Conservation (phyloP, 2,888 invertebrate species). For the Philonicus albiceps region DNA sequence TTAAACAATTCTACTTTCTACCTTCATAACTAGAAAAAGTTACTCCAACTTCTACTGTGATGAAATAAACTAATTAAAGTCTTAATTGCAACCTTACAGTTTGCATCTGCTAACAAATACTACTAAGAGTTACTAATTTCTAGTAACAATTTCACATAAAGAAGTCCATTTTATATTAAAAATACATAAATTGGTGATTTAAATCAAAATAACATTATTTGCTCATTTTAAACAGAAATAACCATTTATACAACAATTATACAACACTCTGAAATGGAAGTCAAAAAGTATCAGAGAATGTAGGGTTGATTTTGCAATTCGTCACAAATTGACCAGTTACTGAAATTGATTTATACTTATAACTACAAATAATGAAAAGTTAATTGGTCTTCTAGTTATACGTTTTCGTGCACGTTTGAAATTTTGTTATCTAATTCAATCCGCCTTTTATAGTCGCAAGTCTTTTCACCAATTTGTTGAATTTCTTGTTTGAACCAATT, state of each 20-base stretch:
- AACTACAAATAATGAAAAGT: no score
- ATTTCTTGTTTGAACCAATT: no score
- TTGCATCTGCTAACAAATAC: neutral
- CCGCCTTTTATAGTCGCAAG: no score
- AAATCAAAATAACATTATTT: neutral
- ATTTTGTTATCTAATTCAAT: no score
- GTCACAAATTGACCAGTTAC: neutral
- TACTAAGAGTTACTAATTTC: neutral
- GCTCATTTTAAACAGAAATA: neutral
- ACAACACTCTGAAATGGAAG: neutral
- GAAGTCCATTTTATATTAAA: neutral
- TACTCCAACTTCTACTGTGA: neutral
- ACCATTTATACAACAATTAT: neutral
- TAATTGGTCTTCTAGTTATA: no score
- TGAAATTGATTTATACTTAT: no score
- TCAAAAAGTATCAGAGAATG: neutral
- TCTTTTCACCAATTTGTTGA: neutral
- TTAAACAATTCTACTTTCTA: neutral
- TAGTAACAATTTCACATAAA: neutral
- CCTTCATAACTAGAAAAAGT: neutral
- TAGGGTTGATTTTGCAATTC: neutral
- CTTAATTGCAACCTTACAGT: neutral
- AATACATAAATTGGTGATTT: neutral
- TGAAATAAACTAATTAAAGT: neutral
- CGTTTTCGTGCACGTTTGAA: no score